These are phyloP conservation scores for Epinephelus moara DNA, from an alignment of 2,113 vertebrate genomes.

Conservation along the genomic window DNA sequence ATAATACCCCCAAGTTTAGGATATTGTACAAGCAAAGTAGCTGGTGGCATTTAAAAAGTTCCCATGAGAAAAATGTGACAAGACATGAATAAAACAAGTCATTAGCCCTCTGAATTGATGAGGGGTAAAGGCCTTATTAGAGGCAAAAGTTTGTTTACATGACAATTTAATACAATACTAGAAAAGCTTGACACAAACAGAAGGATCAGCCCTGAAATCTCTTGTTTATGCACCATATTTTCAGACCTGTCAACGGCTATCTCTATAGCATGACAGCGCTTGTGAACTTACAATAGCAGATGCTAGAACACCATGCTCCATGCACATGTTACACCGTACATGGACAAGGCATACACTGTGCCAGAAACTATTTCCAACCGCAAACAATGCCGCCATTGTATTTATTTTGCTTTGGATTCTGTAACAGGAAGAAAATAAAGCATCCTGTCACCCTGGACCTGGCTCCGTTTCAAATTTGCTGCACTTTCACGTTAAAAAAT, in stretches of 20 bases:
- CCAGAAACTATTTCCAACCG: constrained; percentile 37
- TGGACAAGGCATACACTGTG: constrained; percentile 36
- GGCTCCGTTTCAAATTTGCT: constrained; percentile 69
- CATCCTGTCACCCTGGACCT: constrained; percentile 70
- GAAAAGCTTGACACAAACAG: constrained; percentile 26
- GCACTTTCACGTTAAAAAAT: constrained; percentile 70
- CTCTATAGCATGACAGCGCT: constrained; percentile 41
- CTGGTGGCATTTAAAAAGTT: constrained; percentile 38
- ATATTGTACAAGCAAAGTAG: constrained; percentile 14
- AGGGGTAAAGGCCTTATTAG: constrained; percentile 34
- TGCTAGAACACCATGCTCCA: constrained; percentile 30
- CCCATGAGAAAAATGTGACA: constrained; percentile 15
- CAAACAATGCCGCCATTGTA: constrained; percentile 62
- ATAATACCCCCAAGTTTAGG: background rate
- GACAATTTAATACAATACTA: constrained; percentile 22
- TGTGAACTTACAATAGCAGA: constrained; percentile 43
- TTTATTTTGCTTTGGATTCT: constrained; percentile 57
- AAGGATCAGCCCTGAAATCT: constrained; percentile 4
- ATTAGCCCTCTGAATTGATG: constrained; percentile 20
- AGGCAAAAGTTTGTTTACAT: constrained; percentile 47
- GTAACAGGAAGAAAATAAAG: constrained; percentile 70
- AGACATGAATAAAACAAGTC: constrained; percentile 27
- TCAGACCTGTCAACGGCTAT: constrained; percentile 4
- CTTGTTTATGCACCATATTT: constrained; percentile 21
- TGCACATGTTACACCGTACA: constrained; percentile 35